Percentiles rank a stretch among this genome's conserved stretches.
Conservation (phyloP, 2,113 vertebrate genomes). For the Urocitellus parryii region DNA sequence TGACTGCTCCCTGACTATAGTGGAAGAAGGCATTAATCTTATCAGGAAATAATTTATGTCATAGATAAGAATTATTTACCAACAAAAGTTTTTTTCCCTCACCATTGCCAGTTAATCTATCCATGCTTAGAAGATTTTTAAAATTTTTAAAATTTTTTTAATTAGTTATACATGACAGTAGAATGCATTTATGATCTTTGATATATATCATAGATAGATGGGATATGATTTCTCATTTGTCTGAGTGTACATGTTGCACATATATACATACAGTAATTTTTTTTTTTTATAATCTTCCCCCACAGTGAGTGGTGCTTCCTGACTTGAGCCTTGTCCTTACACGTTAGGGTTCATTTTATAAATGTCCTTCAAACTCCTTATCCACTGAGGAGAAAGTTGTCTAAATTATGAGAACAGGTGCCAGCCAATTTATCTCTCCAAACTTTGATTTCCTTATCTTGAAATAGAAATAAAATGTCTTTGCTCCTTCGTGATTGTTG, state of each 20-base stretch:
- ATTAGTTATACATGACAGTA: too few species aligned
- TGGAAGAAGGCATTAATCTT: neutral
- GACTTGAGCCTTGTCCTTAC: neutral
- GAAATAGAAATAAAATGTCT: conserved; percentile 33
- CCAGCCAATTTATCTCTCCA: neutral
- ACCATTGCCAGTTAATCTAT: neutral
- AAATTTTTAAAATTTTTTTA: too few species aligned
- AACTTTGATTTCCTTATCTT: conserved; percentile 2
- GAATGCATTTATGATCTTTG: too few species aligned
- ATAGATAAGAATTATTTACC: neutral
- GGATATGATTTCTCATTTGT: too few species aligned
- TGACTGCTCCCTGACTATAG: neutral
- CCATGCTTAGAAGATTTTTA: neutral
- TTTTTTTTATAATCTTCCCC: neutral
- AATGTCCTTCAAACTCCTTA: neutral
- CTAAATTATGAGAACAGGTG: neutral
- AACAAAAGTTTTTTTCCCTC: neutral
- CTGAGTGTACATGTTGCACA: too few species aligned
- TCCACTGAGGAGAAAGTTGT: neutral
- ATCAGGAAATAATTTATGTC: neutral
- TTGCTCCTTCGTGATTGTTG: neutral
- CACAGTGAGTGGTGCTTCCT: neutral
- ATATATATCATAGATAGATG: too few species aligned
- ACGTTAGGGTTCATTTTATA: neutral
- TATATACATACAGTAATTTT: too few species aligned